Evolutionary conservation across 2,113 vertebrate genomes (phyloP), one percentile per base, ranked within the genome.

Genomic region (Oryzias woworae): DNA sequence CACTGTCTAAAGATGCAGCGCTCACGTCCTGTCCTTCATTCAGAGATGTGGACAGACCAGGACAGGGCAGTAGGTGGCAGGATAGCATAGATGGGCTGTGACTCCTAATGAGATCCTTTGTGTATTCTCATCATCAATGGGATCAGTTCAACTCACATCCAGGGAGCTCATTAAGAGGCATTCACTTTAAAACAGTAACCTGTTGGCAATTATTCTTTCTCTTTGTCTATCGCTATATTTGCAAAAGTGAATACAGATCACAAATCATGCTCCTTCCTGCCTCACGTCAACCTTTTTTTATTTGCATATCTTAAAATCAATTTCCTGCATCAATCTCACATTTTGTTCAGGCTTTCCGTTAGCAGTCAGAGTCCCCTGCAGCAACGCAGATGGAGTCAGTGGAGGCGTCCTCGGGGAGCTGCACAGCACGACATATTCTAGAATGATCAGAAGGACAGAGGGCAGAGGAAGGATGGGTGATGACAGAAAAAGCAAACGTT

Each of bases 61-160:
- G 62, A 47, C 50, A 53, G 58, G 63, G 53, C 65, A 74, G 66
- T 63, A 51, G 62, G 69, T 57, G 78, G 73, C 78, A 76, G 78
- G 79, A 73, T 70, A 78, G 62, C 59, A 26, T 64, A 47, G 53
- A 73, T 54, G 73, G 69, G 26, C 69, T 73, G 58, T 47, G 72
- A 72, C 78, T 86, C 58, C 44, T 88, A 90, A 90, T 87, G 82
- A 89, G 87, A 78, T 87, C 88, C 88, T 87, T 22, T 31, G 78
- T 77, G 84, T 49, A 54, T 81, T 73, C 68, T 65, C 26, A 71
- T 64, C 72, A 75, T 74, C 47, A 0, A 24, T 62, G 28, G 64
- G 42, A 47, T 46, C 43, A 53, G 53, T 22, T 73, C 26, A 51
- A 58, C 61, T 48, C 52, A 41, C 62, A 78, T 65, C 67, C 51